phyloP scores from a whole-genome alignment of 2,113 vertebrate species.

The Mormyrus iriodes region DNA sequence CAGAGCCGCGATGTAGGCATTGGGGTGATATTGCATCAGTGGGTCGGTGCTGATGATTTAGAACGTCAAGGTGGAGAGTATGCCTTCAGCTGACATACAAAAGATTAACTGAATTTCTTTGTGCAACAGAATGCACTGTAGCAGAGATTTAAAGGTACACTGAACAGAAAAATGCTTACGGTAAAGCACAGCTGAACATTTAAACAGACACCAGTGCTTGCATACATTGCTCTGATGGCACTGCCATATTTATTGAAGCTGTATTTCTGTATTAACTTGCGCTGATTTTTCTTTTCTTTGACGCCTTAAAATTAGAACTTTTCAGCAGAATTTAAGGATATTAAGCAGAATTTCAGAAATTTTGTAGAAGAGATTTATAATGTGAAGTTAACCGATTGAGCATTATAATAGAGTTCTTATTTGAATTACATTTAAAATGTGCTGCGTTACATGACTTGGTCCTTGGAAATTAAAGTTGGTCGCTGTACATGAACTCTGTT shows the following conservation, averaged over 20 bases:
- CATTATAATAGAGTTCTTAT: neutral
- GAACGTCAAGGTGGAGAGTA: neutral
- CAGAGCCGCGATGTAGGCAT: neutral
- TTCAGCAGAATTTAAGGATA: neutral
- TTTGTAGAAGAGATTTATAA: neutral
- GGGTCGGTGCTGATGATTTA: neutral
- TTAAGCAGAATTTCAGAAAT: neutral
- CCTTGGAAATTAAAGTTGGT: neutral
- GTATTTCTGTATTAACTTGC: neutral
- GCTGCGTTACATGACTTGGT: neutral
- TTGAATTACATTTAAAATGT: conserved; percentile 1
- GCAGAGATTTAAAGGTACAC: neutral
- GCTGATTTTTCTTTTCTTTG: neutral
- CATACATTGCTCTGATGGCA: neutral
- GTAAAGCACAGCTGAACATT: neutral
- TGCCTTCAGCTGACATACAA: neutral
- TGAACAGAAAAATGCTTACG: conserved; percentile 3
- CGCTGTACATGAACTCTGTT: neutral
- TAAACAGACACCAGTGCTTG: neutral
- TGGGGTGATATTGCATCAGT: neutral
- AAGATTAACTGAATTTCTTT: neutral
- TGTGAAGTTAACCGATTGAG: neutral
- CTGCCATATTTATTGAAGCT: neutral
- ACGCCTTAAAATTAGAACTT: neutral
- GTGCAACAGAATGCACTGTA: neutral